These are phyloP conservation scores for Conomelus anceps DNA, from an alignment of 2,888 invertebrate genomes.

Conservation along the genomic window DNA sequence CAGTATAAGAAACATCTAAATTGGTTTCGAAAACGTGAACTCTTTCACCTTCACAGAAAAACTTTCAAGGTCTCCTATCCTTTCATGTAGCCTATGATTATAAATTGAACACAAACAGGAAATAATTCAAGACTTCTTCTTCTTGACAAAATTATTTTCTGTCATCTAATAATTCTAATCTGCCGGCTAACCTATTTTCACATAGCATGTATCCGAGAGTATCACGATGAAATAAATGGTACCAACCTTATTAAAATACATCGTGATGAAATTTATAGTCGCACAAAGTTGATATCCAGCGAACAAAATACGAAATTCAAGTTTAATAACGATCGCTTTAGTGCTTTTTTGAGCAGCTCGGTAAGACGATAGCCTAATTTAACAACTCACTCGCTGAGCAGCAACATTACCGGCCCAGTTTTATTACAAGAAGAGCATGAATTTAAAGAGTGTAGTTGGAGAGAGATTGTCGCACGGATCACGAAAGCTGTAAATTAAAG, in stretches of 20 bases:
- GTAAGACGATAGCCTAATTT: not conserved
- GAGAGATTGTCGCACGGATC: not conserved
- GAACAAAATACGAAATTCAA: not conserved
- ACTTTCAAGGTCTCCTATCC: not conserved
- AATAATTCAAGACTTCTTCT: not conserved
- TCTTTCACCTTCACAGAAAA: not conserved
- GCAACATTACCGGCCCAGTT: not conserved
- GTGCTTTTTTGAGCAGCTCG: not conserved
- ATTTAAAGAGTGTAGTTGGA: not conserved
- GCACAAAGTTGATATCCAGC: not conserved
- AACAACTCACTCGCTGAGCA: not conserved
- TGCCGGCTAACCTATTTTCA: not conserved
- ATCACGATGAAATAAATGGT: not conserved
- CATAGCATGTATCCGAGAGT: not conserved
- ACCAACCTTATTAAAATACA: not conserved
- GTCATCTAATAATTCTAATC: not conserved
- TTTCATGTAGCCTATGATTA: not conserved
- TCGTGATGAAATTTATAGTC: not conserved
- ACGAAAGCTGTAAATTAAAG: not conserved
- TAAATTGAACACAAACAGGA: not conserved
- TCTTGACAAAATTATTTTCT: not conserved
- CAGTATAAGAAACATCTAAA: not conserved
- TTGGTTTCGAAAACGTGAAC: too few species aligned
- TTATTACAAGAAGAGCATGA: not conserved
- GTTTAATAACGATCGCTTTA: not conserved